phyloP scores from a whole-genome alignment of 2,888 invertebrate species.

The Epirrhoe tristata region DNA sequence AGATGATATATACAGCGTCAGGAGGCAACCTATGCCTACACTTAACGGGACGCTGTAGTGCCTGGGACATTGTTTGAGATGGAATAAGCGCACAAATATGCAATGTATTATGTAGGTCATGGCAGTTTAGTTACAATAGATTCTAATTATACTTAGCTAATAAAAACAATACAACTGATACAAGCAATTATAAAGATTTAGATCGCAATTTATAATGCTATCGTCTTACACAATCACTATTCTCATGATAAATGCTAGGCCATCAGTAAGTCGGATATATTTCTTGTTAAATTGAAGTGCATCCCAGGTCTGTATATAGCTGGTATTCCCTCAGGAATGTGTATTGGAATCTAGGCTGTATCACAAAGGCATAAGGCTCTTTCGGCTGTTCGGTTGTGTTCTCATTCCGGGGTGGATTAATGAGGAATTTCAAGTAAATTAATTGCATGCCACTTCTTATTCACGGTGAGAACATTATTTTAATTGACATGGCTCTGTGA shows the following conservation, averaged over 20 bases:
- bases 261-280: constrained; percentile 29
- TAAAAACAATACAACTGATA: neutral
- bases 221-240: constrained; percentile 15
- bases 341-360: constrained; percentile 27
- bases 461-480: constrained; percentile 54
- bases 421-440: constrained; percentile 66
- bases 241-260: constrained; percentile 9
- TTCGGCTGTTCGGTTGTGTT: constrained; percentile 7
- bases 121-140: neutral
- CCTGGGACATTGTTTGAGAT: no score
- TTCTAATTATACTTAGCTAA: neutral
- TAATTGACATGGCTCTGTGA: constrained; percentile 57
- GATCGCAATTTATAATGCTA: neutral
- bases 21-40: no score
- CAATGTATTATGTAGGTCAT: neutral
- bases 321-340: constrained; percentile 20
- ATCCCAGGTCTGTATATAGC: constrained; percentile 29
- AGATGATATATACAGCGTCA: no score
- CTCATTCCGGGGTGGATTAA: constrained; percentile 53
- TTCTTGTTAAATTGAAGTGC: constrained; percentile 44
- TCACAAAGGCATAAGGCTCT: constrained; percentile 7
- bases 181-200: neutral
- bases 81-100: no score
- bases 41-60: no score
- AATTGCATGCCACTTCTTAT: constrained; percentile 58